phyloP scores from a whole-genome alignment of 2,113 vertebrate species.

The Siniperca chuatsi region DNA sequence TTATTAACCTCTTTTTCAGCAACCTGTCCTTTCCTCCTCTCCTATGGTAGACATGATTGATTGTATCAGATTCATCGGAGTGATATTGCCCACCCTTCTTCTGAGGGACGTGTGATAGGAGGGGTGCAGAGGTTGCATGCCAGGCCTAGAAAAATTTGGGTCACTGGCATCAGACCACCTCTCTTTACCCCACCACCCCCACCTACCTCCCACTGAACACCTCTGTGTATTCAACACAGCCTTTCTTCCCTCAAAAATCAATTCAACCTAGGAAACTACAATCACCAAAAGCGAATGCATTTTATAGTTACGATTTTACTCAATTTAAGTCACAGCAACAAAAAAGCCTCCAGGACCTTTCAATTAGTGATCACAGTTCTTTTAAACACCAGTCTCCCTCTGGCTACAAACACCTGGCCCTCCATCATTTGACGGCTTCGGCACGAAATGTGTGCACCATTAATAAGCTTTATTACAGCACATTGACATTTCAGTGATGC shows the following conservation, averaged over 20 bases:
- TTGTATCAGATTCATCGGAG: slow-evolving; percentile 37
- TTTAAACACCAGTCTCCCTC: slow-evolving; percentile 41
- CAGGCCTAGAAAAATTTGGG: slow-evolving; percentile 25
- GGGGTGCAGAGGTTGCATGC: not conserved
- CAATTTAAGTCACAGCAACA: slow-evolving; percentile 17
- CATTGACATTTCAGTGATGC: slow-evolving; percentile 78
- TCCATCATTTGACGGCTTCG: slow-evolving; percentile 46
- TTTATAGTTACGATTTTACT: slow-evolving; percentile 41
- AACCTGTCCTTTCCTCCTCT: not conserved
- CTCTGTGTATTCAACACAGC: not conserved
- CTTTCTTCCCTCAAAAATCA: slow-evolving; percentile 14
- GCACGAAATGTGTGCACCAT: slow-evolving; percentile 46
- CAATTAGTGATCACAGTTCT: slow-evolving; percentile 49
- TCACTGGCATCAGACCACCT: not conserved
- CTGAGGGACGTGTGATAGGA: slow-evolving; percentile 44
- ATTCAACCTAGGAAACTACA: slow-evolving; percentile 23
- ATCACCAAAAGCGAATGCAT: not conserved
- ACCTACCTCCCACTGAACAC: not conserved
- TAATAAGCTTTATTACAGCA: slow-evolving; percentile 72
- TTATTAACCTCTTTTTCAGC: slow-evolving; percentile 23
- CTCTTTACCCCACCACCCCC: not conserved
- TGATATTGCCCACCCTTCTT: slow-evolving; percentile 35
- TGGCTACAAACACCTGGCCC: slow-evolving; percentile 61
- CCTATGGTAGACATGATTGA: slow-evolving; percentile 35
- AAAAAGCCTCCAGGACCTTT: slow-evolving; percentile 44